Percentiles rank a stretch among this genome's conserved stretches.
These are phyloP conservation scores for Nemoura dubitans DNA, from an alignment of 2,888 invertebrate species.

Conservation along the genomic window DNA sequence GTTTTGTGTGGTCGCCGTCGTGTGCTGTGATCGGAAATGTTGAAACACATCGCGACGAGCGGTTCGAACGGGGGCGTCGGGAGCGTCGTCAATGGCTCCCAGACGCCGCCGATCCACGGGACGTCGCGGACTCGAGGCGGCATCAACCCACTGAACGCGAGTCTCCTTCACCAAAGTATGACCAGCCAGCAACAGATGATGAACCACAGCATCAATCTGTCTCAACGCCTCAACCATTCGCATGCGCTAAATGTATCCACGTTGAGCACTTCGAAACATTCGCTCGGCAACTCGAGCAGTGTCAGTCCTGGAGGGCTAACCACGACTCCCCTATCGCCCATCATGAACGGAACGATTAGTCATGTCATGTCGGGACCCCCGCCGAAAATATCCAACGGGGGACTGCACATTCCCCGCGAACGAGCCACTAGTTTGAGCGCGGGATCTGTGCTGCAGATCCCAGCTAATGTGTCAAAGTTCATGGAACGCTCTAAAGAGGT, in stretches of 20 bases:
- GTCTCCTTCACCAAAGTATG: slow-evolving; percentile 7
- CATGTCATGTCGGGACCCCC: slow-evolving; percentile 53
- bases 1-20: not conserved
- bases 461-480: slow-evolving; percentile 50
- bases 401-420: slow-evolving; percentile 67
- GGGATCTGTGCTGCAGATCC: slow-evolving; percentile 45
- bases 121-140: slow-evolving; percentile 12
- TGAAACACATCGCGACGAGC: slow-evolving; percentile 36
- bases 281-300: slow-evolving; percentile 67
- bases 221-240: slow-evolving; percentile 56
- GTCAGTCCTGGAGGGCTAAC: slow-evolving; percentile 66
- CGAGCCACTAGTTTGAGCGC: slow-evolving; percentile 48
- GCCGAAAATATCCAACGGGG: slow-evolving; percentile 63
- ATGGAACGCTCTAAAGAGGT: slow-evolving; percentile 61
- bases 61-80: slow-evolving; percentile 39
- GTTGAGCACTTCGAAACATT: slow-evolving; percentile 73
- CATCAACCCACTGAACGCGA: slow-evolving; percentile 13
- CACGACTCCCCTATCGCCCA: slow-evolving; percentile 56
- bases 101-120: slow-evolving; percentile 36
- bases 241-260: slow-evolving; percentile 58
- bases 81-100: slow-evolving; percentile 26
- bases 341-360: slow-evolving; percentile 63
- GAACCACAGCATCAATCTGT: slow-evolving; percentile 59
- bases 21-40: slow-evolving; percentile 9
- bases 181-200: slow-evolving; percentile 18